Evolutionary conservation across 2,888 invertebrate species (phyloP), one percentile per base, ranked within the genome.

Genomic region (Noctua janthe): DNA sequence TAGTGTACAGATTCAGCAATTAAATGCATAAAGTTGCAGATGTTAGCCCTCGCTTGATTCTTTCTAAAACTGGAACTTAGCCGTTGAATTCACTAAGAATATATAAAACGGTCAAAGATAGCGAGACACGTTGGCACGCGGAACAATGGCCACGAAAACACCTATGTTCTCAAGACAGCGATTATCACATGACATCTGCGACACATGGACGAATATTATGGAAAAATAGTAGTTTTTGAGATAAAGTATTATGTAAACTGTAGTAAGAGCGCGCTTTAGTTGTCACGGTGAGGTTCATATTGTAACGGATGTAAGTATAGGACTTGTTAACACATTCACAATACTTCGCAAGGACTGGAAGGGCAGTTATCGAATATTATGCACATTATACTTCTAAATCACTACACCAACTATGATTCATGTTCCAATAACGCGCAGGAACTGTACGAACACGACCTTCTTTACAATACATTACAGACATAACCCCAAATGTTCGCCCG

Each of bases 341-440:
- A 13, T 23, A 43, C 67, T 43, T 23, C 4, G 20, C 4, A 11
- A 66, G 5, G 11, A 43, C 23, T 43, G 13, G 13, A 67, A 67
- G 15, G 3, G 47, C 17, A n/a, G 8, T 15, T 67, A 54, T 39
- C 11, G 5, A 67, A 29, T 35, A 8, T 7, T n/a, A n/a, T 17
- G 3, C 7, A 39, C n/a, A 15, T n/a, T 23, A 23, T 15, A 43
- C 23, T 54, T 43, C 20, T 10, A 67, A 56, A 62, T 17, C 11
- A 10, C 35, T 29, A 20, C 7, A 51, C 11, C 62, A 54, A 78
- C 72, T 35, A 72, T 64, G 71, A 49, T 29, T 72, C 3, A 72
- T 43, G 64, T 62, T 39, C 20, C 56, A 71, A 75, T 86, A 70
- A 67, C 35, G 8, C 56, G 3, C 71, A 56, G 43, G 35, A 75